A percentile compares a stretch with the other conserved stretches of the same genome.
phyloP scores from a whole-genome alignment of 1,140 invertebrate genomes.

The fruit fly (Drosophila melanogaster) region DNA sequence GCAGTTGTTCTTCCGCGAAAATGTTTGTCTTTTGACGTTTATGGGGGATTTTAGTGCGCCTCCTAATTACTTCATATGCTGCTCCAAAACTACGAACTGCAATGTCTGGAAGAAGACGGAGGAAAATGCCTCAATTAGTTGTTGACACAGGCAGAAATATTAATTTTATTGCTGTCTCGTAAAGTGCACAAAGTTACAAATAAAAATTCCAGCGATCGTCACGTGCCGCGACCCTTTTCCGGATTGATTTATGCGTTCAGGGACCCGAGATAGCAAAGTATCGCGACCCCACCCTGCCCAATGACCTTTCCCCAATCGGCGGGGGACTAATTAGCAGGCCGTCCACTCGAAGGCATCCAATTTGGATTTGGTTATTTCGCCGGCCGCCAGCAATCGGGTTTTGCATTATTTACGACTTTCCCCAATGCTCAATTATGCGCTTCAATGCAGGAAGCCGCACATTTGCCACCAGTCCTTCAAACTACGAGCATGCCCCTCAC shows the following conservation, averaged over 20 bases:
- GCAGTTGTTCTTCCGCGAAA: conserved; percentile 61
- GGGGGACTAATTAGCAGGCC: conserved; percentile 50
- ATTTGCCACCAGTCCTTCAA: conserved; percentile 69
- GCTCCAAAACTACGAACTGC: conserved; percentile 39
- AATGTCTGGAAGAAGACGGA: conserved; percentile 16
- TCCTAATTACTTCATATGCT: conserved; percentile 70
- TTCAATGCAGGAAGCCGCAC: conserved; percentile 55
- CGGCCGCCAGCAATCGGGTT: conserved; percentile 38
- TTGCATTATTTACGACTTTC: conserved; percentile 73
- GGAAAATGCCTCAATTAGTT: conserved; percentile 72
- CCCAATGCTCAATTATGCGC: conserved; percentile 68
- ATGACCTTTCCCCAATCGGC: conserved; percentile 57
- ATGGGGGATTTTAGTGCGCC: conserved; percentile 65
- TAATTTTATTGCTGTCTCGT: conserved; percentile 60
- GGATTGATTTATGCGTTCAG: conserved; percentile 50
- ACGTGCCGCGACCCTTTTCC: conserved; percentile 44
- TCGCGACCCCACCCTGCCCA: conserved; percentile 28
- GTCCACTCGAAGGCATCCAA: conserved; percentile 41
- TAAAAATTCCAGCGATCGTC: conserved; percentile 63
- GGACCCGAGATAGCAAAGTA: conserved; percentile 41
- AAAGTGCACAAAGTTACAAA: conserved; percentile 62
- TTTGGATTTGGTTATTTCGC: conserved; percentile 45
- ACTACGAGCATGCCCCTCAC: conserved; percentile 9
- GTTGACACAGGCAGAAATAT: conserved; percentile 61
- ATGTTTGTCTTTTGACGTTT: conserved; percentile 68